A percentile compares a stretch with the other conserved stretches of the same genome.
Evolutionary conservation across 2,888 invertebrate species (phyloP).

Genomic region (Cataglyphis rosenhaueri): DNA sequence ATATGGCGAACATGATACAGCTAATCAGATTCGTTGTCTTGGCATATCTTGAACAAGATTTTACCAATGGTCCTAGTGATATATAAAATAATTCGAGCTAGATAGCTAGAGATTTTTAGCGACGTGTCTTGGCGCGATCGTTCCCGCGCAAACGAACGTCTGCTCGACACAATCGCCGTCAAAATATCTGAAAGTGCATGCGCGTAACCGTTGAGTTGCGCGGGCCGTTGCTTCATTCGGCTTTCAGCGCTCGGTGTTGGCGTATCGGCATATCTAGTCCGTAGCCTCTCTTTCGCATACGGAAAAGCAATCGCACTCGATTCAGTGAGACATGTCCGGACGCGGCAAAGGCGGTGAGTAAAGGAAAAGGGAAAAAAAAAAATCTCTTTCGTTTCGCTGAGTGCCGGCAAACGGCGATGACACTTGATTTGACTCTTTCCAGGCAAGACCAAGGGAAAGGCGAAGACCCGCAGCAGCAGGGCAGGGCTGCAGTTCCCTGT

Average conservation of each 20-base stretch:
- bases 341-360: constrained; percentile 80
- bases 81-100: neutral
- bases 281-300: neutral
- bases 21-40: neutral
- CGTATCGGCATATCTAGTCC: neutral
- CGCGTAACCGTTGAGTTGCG: constrained; percentile 64
- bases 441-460: constrained; percentile 80
- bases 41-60: neutral
- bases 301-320: constrained; percentile 8
- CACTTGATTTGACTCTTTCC: constrained; percentile 2
- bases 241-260: constrained; percentile 53
- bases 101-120: constrained; percentile 56
- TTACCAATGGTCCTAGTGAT: neutral
- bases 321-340: constrained; percentile 73
- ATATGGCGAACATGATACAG: neutral
- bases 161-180: constrained; percentile 73
- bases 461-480: constrained; percentile 85
- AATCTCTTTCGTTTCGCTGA: neutral
- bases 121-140: neutral
- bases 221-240: constrained; percentile 67
- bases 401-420: neutral
- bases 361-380: neutral
- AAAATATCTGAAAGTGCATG: constrained; percentile 77
- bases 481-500: constrained; percentile 87
- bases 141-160: constrained; percentile 80